phyloP scores from a whole-genome alignment of 2,888 invertebrate species.

The Thalpophila matura region DNA sequence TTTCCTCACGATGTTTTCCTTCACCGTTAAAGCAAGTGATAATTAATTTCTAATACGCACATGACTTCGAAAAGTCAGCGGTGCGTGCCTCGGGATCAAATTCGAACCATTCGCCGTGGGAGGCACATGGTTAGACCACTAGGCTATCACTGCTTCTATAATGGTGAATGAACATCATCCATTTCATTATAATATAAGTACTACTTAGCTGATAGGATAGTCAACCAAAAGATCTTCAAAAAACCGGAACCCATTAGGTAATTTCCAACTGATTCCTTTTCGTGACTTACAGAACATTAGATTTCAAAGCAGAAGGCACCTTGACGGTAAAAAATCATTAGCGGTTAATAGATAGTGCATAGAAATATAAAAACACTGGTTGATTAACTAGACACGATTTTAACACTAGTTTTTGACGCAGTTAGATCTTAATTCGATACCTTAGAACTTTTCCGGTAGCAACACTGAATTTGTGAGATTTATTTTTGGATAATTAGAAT shows the following conservation, averaged over 20 bases:
- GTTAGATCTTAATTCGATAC: slow-evolving; percentile 8
- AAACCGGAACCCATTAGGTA: slow-evolving; percentile 18
- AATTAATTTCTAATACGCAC: too few relatives aligned
- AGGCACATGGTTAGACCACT: too few relatives aligned
- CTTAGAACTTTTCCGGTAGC: slow-evolving; percentile 16
- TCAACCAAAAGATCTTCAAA: background rate
- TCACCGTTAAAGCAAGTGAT: too few relatives aligned
- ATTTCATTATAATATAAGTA: too few relatives aligned
- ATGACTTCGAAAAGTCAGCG: too few relatives aligned
- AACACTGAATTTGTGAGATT: background rate
- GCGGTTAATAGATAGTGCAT: slow-evolving; percentile 8
- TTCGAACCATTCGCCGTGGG: too few relatives aligned
- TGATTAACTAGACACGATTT: slow-evolving; percentile 53
- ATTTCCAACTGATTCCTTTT: slow-evolving; percentile 24
- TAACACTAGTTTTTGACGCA: slow-evolving; percentile 9
- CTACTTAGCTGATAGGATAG: too few relatives aligned
- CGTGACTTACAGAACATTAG: slow-evolving; percentile 25
- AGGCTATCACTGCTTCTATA: too few relatives aligned
- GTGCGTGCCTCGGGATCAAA: too few relatives aligned
- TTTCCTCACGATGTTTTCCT: too few relatives aligned
- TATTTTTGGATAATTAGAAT: background rate
- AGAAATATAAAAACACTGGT: slow-evolving; percentile 19
- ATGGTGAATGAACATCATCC: too few relatives aligned
- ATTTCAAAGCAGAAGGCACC: slow-evolving; percentile 35
- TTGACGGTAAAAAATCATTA: slow-evolving; percentile 27